phyloP scores from a whole-genome alignment of 2,797 vertebrate genomes.

The Echiichthys vipera region DNA sequence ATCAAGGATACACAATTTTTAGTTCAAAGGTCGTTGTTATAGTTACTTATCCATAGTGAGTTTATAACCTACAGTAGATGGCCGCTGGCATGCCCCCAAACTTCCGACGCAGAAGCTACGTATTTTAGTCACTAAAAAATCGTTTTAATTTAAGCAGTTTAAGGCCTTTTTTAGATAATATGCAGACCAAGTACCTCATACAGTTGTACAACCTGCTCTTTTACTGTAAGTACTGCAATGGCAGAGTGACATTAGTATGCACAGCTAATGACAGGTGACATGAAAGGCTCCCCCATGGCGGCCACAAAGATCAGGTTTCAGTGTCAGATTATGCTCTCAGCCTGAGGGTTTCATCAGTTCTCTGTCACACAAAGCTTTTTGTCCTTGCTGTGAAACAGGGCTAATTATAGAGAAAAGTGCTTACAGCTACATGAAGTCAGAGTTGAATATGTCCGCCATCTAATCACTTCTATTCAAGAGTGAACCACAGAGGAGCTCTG shows the following conservation, averaged over 20 bases:
- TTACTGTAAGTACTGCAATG: conserved; percentile 10
- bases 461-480: conserved; percentile 17
- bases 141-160: no score
- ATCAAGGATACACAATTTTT: background rate
- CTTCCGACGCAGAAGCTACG: no score
- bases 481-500: background rate
- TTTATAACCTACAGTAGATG: no score
- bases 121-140: no score
- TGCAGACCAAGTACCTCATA: no score
- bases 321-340: conserved; percentile 28
- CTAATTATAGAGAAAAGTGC: conserved; percentile 65
- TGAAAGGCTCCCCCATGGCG: conserved; percentile 42
- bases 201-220: no score
- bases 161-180: no score
- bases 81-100: no score
- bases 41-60: no score
- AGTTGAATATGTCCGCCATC: conserved; percentile 24
- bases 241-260: conserved; percentile 47
- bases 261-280: conserved; percentile 62
- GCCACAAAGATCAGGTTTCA: conserved; percentile 39
- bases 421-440: conserved; percentile 49
- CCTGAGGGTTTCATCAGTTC: conserved; percentile 49
- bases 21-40: no score
- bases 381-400: conserved; percentile 34
- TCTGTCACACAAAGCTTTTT: conserved; percentile 45